These are phyloP conservation scores for Opisthograptis luteolata DNA, from an alignment of 2,888 invertebrate species.

Conservation along the genomic window DNA sequence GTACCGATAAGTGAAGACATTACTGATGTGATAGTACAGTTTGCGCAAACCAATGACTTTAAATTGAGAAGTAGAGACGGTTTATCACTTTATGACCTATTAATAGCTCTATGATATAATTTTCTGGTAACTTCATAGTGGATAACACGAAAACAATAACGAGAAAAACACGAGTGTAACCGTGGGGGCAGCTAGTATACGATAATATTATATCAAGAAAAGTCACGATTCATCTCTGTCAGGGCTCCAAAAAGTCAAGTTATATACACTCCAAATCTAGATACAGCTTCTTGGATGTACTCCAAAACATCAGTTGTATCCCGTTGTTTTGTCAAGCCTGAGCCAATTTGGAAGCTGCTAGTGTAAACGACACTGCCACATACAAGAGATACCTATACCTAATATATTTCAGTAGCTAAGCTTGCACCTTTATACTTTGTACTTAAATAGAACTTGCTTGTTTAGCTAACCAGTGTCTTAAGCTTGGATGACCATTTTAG, in stretches of 20 bases:
- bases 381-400: neutral
- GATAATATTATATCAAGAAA: neutral
- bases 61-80: constrained; percentile 6
- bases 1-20: constrained; percentile 21
- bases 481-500: too few species aligned
- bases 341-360: neutral
- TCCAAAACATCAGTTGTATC: constrained; percentile 24
- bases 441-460: too few species aligned
- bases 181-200: too few species aligned
- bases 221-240: neutral
- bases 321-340: constrained; percentile 26
- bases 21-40: neutral
- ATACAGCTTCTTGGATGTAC: constrained; percentile 27
- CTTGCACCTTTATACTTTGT: too few species aligned
- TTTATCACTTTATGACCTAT: constrained; percentile 3
- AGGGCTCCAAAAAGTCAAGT: neutral
- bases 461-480: too few species aligned
- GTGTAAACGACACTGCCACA: neutral
- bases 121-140: neutral
- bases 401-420: too few species aligned
- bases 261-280: neutral
- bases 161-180: too few species aligned
- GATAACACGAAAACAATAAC: too few species aligned
- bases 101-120: neutral
- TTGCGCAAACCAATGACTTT: neutral